Base-by-base conservation (phyloP, 2,888 invertebrate genomes). In the Leptarthrus brevirostris region DNA sequence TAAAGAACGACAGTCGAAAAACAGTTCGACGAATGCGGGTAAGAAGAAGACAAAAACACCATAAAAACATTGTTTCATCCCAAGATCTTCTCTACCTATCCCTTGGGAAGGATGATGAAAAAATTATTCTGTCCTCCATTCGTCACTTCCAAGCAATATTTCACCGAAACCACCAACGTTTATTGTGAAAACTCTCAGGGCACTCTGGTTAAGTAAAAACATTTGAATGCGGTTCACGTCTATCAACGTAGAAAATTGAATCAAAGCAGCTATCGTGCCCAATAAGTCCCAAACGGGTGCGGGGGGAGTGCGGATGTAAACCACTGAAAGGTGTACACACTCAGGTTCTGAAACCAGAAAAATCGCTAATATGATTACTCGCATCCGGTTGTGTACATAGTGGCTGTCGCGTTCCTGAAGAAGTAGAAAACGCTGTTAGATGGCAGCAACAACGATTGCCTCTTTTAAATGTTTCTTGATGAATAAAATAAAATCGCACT, bases 11-110 rank as follows among this genome's bases (percentile, higher is more conserved):
- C 81, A 94, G 94, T 79, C 92, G 91, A 81, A 94, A 93, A 84
- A 94, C 93, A 70, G 92, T 95, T 14, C 89, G 93, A 77, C 88
- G 93, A 81, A 90, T 95, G 80, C 91, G 94, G 91, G 95, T 95
- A 84, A 85, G 86, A 79, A 12, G 2, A 40, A 66, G 16, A 12
- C 12, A 1, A 30, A 30, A 30, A 8, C 30, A 6, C 30, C 8
- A 47, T 24, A 2, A 44, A 5, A 44, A 14, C 20, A n/a, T 24
- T 53, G 4, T 30, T 30, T 5, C 30, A 30, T 30, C 30, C 30
- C 30, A 30, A 8, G 8, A 30, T 30, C 30, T 8, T 30, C 8
- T 8, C 3, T 8, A 3, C 8, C 3, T 58, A 36, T 34, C 20
- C 58, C 18, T 18, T 36, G 58, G 18, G 16, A n/a, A n/a, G n/a